Evolutionary conservation across 2,888 invertebrate genomes (phyloP).

Genomic region (Drosophila engyochracea): DNA sequence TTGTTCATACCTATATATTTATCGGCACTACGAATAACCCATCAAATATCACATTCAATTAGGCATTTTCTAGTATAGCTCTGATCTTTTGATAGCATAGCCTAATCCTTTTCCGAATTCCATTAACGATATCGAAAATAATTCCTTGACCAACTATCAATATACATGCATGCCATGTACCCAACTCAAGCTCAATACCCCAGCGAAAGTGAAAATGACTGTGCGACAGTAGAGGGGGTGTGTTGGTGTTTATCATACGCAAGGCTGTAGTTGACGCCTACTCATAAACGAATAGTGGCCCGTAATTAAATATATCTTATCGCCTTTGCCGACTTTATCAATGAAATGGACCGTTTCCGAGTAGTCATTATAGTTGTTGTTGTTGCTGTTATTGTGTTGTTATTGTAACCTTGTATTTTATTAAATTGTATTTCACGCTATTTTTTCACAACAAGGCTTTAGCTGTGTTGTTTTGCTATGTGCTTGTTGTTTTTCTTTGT

Average conservation of each 20-base stretch:
- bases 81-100: slow-evolving; percentile 1
- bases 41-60: neutral
- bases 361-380: slow-evolving; percentile 23
- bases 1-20: neutral
- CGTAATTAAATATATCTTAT: slow-evolving; percentile 74
- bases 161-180: neutral
- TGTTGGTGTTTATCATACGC: slow-evolving; percentile 14
- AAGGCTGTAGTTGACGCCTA: slow-evolving; percentile 7
- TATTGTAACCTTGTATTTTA: slow-evolving; percentile 70
- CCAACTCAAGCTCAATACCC: neutral
- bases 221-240: neutral
- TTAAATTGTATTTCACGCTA: slow-evolving; percentile 71
- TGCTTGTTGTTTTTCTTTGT: slow-evolving; percentile 59
- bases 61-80: neutral
- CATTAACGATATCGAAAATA: slow-evolving; percentile 20
- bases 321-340: slow-evolving; percentile 66
- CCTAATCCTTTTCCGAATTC: slow-evolving; percentile 9
- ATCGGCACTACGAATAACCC: neutral
- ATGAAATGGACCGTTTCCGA: slow-evolving; percentile 65
- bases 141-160: slow-evolving; percentile 1
- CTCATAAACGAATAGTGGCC: slow-evolving; percentile 53
- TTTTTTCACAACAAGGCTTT: slow-evolving; percentile 34
- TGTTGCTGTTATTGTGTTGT: slow-evolving; percentile 31
- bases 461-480: slow-evolving; percentile 42
- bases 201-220: neutral